These are phyloP conservation scores for Telmatochromis sp. DNA, from an alignment of 2,113 vertebrate genomes.

Conservation along the genomic window DNA sequence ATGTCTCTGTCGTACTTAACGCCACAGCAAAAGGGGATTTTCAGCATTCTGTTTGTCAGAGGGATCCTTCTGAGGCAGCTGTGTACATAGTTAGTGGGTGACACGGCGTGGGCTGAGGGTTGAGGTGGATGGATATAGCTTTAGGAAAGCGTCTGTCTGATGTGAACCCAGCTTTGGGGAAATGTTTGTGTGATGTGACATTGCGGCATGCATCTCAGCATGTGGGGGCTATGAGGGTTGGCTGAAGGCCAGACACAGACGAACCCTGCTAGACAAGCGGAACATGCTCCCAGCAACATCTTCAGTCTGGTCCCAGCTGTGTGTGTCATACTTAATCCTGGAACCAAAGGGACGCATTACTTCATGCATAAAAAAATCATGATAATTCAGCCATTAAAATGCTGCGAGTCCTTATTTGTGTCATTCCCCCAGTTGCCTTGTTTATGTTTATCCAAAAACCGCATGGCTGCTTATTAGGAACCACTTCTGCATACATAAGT, in stretches of 20 bases:
- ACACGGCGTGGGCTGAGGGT: constrained; percentile 20
- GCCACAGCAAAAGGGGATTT: neutral
- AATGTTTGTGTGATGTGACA: constrained; percentile 57
- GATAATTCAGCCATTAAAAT: constrained; percentile 58
- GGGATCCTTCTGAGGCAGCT: constrained; percentile 12
- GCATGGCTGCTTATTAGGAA: constrained; percentile 25
- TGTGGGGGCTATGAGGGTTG: constrained; percentile 38
- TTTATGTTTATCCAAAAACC: constrained; percentile 45
- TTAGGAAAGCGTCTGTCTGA: constrained; percentile 33
- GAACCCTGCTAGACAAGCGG: constrained; percentile 54
- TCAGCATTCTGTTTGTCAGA: neutral
- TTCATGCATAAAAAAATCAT: constrained; percentile 34
- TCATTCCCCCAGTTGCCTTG: constrained; percentile 11
- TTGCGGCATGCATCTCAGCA: constrained; percentile 22
- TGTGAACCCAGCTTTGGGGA: constrained; percentile 31
- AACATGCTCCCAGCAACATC: constrained; percentile 60
- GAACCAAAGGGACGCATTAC: constrained; percentile 46
- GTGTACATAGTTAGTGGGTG: constrained; percentile 8
- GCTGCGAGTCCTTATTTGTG: constrained; percentile 26
- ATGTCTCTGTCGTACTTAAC: neutral
- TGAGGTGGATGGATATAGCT: constrained; percentile 28
- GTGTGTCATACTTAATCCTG: constrained; percentile 57
- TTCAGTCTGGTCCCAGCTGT: constrained; percentile 57
- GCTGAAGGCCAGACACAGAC: constrained; percentile 51
- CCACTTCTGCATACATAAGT: constrained; percentile 32